Evolutionary conservation across 2,797 vertebrate species (phyloP).

Genomic region (Ctenopoma kingsleyae): DNA sequence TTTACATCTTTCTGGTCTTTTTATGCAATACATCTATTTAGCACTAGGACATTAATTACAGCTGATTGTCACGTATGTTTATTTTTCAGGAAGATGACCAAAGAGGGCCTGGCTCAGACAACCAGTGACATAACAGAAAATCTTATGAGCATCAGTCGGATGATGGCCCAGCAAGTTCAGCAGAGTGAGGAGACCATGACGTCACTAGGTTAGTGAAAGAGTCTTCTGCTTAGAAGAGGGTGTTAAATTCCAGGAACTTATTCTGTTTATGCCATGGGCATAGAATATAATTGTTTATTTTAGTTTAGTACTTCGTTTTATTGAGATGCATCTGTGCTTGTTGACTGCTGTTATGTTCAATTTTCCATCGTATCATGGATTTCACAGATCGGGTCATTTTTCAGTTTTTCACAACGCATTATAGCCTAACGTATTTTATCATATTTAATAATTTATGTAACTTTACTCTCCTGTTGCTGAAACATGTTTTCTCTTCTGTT

Average conservation of each 20-base stretch:
- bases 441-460: not conserved
- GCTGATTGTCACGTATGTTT: not conserved
- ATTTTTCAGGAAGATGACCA: conserved; percentile 89
- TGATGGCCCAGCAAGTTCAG: conserved; percentile 97
- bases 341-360: not conserved
- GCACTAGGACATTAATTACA: not conserved
- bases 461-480: not conserved
- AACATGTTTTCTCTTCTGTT: conserved; percentile 19
- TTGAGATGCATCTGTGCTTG: not conserved
- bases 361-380: too few species aligned
- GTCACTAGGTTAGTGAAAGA: conserved; percentile 85
- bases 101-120: conserved; percentile 91
- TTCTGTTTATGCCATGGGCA: not conserved
- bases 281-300: not conserved
- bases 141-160: conserved; percentile 95
- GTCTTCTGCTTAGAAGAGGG: not conserved
- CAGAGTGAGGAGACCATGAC: conserved; percentile 95
- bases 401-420: too few species aligned
- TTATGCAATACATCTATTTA: not conserved
- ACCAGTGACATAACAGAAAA: conserved; percentile 93
- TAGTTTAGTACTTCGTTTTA: not conserved
- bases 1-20: not conserved
- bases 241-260: not conserved
- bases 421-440: too few species aligned
- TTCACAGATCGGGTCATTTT: too few species aligned